These are phyloP conservation scores for Eulemur macaco DNA, from an alignment of 2,113 vertebrate genomes.

Conservation along the genomic window DNA sequence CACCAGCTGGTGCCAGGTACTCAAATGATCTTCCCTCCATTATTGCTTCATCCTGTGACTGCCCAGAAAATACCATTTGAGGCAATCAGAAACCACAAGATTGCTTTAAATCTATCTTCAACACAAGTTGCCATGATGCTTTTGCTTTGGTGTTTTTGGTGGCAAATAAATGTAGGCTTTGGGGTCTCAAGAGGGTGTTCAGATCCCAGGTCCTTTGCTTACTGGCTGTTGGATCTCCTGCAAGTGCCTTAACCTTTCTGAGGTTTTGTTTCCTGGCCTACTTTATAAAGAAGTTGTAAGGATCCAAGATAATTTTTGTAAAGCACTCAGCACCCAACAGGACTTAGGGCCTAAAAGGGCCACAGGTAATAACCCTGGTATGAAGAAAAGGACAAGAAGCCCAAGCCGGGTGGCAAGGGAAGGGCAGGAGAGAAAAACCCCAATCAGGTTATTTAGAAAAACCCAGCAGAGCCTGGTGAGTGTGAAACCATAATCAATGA, in stretches of 20 bases:
- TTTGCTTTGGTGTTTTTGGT: not conserved
- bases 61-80: not conserved
- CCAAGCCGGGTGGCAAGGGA: not conserved
- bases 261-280: not conserved
- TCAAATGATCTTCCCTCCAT: not conserved
- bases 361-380: not conserved
- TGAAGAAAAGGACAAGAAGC: not conserved
- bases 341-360: not conserved
- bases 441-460: not conserved
- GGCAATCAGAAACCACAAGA: not conserved
- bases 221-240: not conserved
- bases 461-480: not conserved
- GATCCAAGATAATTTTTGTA: not conserved
- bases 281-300: not conserved
- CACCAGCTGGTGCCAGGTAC: not conserved
- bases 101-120: not conserved
- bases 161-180: not conserved
- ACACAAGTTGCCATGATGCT: not conserved
- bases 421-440: not conserved
- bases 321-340: not conserved
- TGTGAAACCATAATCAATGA: not conserved
- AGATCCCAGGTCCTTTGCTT: not conserved
- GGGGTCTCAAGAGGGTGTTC: not conserved
- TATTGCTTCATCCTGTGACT: not conserved
- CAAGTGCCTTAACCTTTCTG: not conserved